These are phyloP conservation scores for Aleiodes leptofemur DNA, from an alignment of 2,888 invertebrate species.

Conservation along the genomic window DNA sequence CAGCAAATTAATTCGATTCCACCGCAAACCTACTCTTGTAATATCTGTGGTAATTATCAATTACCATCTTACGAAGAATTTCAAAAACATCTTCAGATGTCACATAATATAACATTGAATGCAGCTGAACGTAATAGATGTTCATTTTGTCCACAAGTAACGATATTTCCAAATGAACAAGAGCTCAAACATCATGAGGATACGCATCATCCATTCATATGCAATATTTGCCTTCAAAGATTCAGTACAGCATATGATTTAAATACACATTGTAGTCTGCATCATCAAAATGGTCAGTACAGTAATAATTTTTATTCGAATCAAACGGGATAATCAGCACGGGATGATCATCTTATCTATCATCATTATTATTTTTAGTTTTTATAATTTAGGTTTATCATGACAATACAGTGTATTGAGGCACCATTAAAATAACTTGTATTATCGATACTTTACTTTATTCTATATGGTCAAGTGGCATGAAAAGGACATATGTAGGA, in stretches of 20 bases:
- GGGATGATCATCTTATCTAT: too few relatives aligned
- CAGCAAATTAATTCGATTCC: neutral
- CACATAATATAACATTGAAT: slow-evolving; percentile 1
- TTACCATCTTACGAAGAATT: slow-evolving; percentile 15
- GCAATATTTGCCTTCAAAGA: slow-evolving; percentile 22
- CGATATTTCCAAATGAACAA: slow-evolving; percentile 11
- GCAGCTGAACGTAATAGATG: slow-evolving; percentile 2
- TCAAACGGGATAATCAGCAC: slow-evolving; percentile 1
- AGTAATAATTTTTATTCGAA: neutral
- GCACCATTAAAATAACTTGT: too few relatives aligned
- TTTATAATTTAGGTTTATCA: too few relatives aligned
- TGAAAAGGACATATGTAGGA: too few relatives aligned
- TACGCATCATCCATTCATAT: slow-evolving; percentile 10
- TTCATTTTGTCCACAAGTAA: neutral
- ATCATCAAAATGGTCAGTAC: slow-evolving; percentile 15
- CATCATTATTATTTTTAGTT: too few relatives aligned
- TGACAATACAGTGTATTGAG: too few relatives aligned
- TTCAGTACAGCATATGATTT: slow-evolving; percentile 4
- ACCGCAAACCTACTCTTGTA: slow-evolving; percentile 12
- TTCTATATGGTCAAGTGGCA: too few relatives aligned
- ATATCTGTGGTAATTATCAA: slow-evolving; percentile 29
- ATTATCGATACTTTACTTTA: too few relatives aligned
- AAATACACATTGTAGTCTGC: neutral
- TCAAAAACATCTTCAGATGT: slow-evolving; percentile 21
- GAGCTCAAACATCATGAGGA: slow-evolving; percentile 22